Conservation (phyloP, 2,113 vertebrate species). For the Poeciliopsis turrubarensis region DNA sequence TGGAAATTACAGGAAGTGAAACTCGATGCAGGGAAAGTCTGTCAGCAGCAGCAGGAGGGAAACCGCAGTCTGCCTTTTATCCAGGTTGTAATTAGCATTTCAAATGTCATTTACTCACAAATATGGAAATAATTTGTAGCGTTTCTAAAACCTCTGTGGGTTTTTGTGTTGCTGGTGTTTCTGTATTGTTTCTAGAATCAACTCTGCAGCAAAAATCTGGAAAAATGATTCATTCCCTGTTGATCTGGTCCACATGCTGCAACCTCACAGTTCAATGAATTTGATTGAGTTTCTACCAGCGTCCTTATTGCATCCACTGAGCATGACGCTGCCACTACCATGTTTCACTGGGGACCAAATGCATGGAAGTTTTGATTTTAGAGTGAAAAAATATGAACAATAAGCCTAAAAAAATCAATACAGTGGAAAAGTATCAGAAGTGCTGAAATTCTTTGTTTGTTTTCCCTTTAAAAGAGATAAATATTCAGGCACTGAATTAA, state of each 20-base stretch:
- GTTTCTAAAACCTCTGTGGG: neutral
- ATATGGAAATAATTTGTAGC: neutral
- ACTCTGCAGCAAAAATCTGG: too few relatives aligned
- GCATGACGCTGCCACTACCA: neutral
- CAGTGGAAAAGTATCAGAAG: too few relatives aligned
- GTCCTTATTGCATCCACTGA: neutral
- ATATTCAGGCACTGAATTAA: neutral
- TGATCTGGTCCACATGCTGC: neutral
- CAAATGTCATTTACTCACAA: neutral
- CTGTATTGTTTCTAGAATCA: neutral
- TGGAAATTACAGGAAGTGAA: constrained; percentile 1
- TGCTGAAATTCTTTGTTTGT: neutral
- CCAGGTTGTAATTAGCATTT: neutral
- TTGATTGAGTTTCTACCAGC: neutral
- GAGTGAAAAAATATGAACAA: neutral
- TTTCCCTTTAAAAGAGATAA: neutral
- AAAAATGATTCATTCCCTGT: neutral
- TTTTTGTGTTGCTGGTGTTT: neutral
- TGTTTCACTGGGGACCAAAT: neutral
- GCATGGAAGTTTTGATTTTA: neutral
- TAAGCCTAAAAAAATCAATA: neutral
- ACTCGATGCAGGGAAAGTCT: neutral
- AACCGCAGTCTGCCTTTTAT: neutral
- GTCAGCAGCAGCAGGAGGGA: neutral
- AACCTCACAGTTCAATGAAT: neutral